Evolutionary conservation across 2,888 invertebrate genomes (phyloP).

Genomic region (Drosophila fungiperda): DNA sequence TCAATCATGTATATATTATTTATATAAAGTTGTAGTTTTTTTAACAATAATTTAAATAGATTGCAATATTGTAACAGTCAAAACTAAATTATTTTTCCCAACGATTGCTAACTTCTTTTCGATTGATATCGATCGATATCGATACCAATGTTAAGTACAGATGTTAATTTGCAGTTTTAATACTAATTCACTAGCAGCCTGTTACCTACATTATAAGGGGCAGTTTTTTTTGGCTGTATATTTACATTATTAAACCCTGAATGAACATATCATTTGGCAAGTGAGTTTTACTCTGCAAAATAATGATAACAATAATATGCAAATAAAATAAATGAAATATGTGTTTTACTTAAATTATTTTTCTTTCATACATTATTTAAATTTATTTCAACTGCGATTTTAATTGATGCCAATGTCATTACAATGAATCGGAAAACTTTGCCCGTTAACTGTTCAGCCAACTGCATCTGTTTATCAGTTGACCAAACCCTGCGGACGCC

Average conservation of each 20-base stretch:
- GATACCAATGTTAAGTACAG: not conserved
- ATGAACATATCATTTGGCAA: not conserved
- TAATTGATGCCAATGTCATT: not conserved
- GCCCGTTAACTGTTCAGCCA: not conserved
- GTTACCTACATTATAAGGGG: not conserved
- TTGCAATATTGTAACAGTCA: not conserved
- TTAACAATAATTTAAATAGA: not conserved
- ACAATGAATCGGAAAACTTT: constrained; percentile 7
- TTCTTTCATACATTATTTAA: not conserved
- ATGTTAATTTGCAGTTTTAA: not conserved
- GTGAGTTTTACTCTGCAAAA: not conserved
- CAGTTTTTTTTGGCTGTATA: not conserved
- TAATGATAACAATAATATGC: not conserved
- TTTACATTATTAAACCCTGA: not conserved
- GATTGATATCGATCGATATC: not conserved
- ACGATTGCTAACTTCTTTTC: not conserved
- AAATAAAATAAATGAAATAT: not conserved
- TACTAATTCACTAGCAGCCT: not conserved
- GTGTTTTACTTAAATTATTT: not conserved
- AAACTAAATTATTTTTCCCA: not conserved
- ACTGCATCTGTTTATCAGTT: constrained; percentile 2
- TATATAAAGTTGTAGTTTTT: not conserved
- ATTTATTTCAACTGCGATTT: not conserved
- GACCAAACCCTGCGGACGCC: constrained; percentile 5
- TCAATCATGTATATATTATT: not conserved